Conservation (phyloP, 2,888 invertebrate species). For the Drosophila mayaguana region DNA sequence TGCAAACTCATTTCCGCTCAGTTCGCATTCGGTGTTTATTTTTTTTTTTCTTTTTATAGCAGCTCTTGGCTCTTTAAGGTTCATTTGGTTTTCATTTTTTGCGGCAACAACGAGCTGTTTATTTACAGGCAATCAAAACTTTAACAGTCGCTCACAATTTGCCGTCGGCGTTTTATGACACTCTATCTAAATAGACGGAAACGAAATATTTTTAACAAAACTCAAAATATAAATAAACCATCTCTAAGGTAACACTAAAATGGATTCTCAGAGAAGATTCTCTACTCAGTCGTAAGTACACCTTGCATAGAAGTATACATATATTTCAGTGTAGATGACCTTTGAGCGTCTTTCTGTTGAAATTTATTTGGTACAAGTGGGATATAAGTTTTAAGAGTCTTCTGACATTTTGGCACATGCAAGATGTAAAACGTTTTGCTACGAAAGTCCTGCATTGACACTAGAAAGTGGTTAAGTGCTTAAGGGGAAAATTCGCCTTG, state of each 20-base stretch:
- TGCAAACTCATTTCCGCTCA: constrained; percentile 75
- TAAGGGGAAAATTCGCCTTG: not conserved
- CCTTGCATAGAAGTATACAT: not conserved
- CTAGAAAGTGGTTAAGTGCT: not conserved
- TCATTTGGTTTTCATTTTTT: constrained; percentile 53
- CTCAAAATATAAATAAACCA: constrained; percentile 27
- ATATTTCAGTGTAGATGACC: not conserved
- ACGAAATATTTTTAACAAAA: constrained; percentile 25
- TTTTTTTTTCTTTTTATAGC: not conserved
- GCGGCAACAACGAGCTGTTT: constrained; percentile 64
- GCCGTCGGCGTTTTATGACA: constrained; percentile 38
- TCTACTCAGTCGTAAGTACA: not conserved
- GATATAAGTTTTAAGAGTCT: not conserved
- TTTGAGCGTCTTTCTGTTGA: not conserved
- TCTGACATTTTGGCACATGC: too few relatives aligned
- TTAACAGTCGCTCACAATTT: constrained; percentile 54
- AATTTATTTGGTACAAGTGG: not conserved
- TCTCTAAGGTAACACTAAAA: not conserved
- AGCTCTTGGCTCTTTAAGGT: constrained; percentile 49
- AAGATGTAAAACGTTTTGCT: not conserved
- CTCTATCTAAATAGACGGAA: constrained; percentile 27
- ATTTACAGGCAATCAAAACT: constrained; percentile 72
- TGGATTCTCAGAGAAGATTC: not conserved
- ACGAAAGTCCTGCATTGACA: not conserved
- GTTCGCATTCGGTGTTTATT: not conserved